Evolutionary conservation across 2,888 invertebrate genomes (phyloP).

Genomic region (Philhelius pedissequus): DNA sequence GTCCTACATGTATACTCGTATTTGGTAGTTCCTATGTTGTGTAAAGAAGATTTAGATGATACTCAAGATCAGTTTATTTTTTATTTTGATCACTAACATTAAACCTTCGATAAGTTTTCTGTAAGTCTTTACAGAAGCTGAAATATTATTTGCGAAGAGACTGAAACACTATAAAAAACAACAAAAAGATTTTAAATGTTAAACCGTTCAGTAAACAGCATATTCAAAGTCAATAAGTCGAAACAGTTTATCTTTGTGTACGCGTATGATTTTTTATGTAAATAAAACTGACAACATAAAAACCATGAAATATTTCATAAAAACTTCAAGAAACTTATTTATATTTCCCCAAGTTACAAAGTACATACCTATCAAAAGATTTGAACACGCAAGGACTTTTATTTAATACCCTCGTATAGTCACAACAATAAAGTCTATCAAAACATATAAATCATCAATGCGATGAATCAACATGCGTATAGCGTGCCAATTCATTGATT

Average conservation of each 20-base stretch:
- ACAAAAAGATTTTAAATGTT: too few species aligned
- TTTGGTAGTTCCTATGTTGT: too few species aligned
- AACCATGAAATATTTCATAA: not conserved
- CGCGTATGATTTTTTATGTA: not conserved
- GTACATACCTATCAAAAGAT: not conserved
- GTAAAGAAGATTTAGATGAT: too few species aligned
- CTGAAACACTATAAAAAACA: not conserved
- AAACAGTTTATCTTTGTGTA: not conserved
- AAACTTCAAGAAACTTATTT: conserved; percentile 12
- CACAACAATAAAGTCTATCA: not conserved
- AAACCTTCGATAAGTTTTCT: too few species aligned
- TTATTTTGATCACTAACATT: too few species aligned
- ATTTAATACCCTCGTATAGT: too few species aligned
- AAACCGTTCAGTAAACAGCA: too few species aligned
- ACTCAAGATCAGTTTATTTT: too few species aligned
- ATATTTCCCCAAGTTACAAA: not conserved
- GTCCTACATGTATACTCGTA: too few species aligned
- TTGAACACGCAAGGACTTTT: not conserved
- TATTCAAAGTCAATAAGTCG: not conserved
- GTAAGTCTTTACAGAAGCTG: too few species aligned
- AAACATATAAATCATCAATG: conserved; percentile 2
- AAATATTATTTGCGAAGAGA: not conserved
- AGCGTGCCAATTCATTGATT: conserved; percentile 11
- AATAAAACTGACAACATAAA: not conserved
- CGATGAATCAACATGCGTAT: not conserved